These are phyloP conservation scores for Tenrec ecaudatus DNA, from an alignment of 2,113 vertebrate genomes.

Conservation along the genomic window DNA sequence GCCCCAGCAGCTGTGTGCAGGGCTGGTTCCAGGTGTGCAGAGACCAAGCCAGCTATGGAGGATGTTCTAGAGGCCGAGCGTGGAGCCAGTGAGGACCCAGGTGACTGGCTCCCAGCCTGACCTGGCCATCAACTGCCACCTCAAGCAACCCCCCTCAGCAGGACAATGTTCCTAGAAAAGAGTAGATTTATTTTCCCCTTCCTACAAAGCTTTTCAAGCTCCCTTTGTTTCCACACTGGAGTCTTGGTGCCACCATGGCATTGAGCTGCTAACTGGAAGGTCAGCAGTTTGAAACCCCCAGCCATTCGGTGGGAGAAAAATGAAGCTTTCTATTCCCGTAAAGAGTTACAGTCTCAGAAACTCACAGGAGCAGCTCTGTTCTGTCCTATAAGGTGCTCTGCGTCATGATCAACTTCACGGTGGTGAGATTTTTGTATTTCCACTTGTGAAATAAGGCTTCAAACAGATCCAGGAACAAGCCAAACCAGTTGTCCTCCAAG, in stretches of 20 bases:
- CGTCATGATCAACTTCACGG: too few relatives aligned
- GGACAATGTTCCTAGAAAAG: neutral
- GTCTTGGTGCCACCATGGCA: too few relatives aligned
- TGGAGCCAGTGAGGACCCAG: neutral
- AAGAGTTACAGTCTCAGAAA: too few relatives aligned
- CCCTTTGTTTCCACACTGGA: too few relatives aligned
- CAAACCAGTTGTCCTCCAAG: neutral
- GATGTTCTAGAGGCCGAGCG: neutral
- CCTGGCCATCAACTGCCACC: neutral
- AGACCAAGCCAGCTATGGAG: neutral
- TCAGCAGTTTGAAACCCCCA: too few relatives aligned
- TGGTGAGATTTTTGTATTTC: neutral
- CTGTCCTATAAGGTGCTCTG: too few relatives aligned
- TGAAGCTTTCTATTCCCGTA: too few relatives aligned
- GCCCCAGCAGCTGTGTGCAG: neutral
- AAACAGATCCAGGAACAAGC: neutral
- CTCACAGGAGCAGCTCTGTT: too few relatives aligned
- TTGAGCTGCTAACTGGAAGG: too few relatives aligned
- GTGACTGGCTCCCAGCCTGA: neutral
- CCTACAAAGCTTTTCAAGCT: too few relatives aligned
- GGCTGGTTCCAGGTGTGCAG: rapidly evolving
- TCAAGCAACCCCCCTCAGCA: neutral
- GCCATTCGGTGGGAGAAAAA: too few relatives aligned
- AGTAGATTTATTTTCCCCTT: too few relatives aligned
- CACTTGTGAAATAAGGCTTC: neutral